phyloP scores from a whole-genome alignment of 2,888 invertebrate genomes.

The Amiota minor region DNA sequence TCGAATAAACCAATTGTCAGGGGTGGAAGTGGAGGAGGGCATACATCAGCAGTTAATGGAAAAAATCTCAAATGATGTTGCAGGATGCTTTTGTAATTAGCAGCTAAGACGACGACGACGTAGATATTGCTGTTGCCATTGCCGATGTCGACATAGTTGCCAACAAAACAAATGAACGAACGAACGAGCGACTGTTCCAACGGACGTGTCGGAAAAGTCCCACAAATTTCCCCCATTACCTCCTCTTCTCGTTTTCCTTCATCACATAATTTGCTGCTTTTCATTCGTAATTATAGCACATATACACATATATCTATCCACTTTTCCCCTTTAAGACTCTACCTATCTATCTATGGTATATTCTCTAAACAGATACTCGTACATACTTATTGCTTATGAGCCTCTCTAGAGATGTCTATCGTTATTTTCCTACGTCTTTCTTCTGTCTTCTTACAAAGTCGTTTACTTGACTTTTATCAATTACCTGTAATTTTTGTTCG shows the following conservation, averaged over 20 bases:
- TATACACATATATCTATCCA: neutral
- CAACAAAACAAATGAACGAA: neutral
- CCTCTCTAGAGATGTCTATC: neutral
- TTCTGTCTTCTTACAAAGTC: neutral
- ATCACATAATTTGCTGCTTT: conserved; percentile 26
- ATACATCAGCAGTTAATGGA: conserved; percentile 63
- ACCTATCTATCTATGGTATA: no score
- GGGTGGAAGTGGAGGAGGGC: conserved; percentile 35
- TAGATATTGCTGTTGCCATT: neutral
- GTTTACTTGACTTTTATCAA: conserved; percentile 19
- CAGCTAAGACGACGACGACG: neutral
- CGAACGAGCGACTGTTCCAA: neutral
- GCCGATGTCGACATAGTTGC: neutral
- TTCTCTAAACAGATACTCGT: neutral
- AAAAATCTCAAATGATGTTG: conserved; percentile 67
- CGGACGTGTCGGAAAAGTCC: neutral
- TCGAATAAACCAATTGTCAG: neutral
- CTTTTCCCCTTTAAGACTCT: no score
- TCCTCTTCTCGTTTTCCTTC: no score
- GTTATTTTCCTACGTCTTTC: neutral
- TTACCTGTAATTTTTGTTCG: conserved; percentile 23
- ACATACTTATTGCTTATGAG: neutral
- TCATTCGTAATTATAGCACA: conserved; percentile 26
- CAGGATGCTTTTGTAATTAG: conserved; percentile 67
- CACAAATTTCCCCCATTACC: no score